Percentiles rank a stretch among this genome's conserved stretches.
Evolutionary conservation across 2,888 invertebrate genomes (phyloP).

Genomic region (Strigamia transsilvanica): DNA sequence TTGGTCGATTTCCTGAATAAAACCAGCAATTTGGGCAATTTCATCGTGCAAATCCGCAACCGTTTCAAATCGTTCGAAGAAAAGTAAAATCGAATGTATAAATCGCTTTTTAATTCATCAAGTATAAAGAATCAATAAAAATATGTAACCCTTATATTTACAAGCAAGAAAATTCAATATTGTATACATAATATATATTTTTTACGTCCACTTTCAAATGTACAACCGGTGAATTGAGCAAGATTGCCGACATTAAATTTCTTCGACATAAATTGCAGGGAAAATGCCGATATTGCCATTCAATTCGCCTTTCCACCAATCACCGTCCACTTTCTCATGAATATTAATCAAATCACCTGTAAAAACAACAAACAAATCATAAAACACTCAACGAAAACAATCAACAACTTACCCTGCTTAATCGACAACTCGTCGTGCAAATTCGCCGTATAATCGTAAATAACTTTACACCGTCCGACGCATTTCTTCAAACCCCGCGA

Average conservation of each 20-base stretch:
- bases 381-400: background rate
- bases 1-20: background rate
- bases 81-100: background rate
- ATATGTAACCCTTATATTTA: no score
- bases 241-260: constrained; percentile 66
- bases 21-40: background rate
- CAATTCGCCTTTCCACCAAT: constrained; percentile 94
- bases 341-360: constrained; percentile 86
- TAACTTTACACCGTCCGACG: constrained; percentile 73
- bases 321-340: constrained; percentile 88
- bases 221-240: background rate
- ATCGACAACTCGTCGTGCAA: constrained; percentile 85
- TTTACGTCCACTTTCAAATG: no score
- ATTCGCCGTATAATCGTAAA: constrained; percentile 87
- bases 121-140: background rate
- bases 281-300: constrained; percentile 88
- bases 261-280: constrained; percentile 92
- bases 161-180: no score
- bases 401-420: constrained; percentile 69
- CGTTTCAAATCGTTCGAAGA: background rate
- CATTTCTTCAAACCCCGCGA: constrained; percentile 31
- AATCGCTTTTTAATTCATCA: background rate
- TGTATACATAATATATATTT: no score
- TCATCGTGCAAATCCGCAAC: background rate
- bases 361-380: constrained; percentile 61